These are phyloP conservation scores for Hanleya hanleyi DNA, from an alignment of 2,888 invertebrate genomes.

Conservation along the genomic window DNA sequence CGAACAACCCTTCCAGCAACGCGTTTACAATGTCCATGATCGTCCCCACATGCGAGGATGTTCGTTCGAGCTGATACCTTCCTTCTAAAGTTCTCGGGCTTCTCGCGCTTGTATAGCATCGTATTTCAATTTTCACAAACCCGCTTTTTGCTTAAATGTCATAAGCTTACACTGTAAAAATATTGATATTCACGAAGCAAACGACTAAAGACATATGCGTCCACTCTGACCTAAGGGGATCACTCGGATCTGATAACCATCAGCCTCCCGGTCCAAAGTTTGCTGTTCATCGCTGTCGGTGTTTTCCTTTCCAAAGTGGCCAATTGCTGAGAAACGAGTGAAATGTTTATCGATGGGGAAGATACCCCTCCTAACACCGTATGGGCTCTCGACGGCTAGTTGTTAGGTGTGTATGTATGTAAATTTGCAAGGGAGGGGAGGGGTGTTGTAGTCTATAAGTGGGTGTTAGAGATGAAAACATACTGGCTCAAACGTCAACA, in stretches of 20 bases:
- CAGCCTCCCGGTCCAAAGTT: background rate
- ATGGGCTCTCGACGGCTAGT: no score
- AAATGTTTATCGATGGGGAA: slow-evolving; percentile 1
- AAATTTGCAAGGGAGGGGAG: no score
- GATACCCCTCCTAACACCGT: background rate
- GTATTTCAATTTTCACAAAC: background rate
- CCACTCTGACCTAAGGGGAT: background rate
- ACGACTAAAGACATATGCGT: background rate
- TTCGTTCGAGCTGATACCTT: no score
- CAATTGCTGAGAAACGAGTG: background rate
- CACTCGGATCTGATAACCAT: background rate
- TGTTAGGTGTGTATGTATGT: no score
- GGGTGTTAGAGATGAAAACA: no score
- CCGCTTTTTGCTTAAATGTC: background rate
- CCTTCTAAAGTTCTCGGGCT: no score
- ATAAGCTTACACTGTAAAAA: slow-evolving; percentile 7
- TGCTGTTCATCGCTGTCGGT: slow-evolving; percentile 5
- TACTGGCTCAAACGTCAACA: no score
- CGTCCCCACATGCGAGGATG: background rate
- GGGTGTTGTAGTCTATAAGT: no score
- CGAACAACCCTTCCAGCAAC: background rate
- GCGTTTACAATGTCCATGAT: background rate
- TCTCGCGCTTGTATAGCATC: background rate
- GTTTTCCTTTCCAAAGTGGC: slow-evolving; percentile 9
- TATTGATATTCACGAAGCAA: background rate